phyloP scores from a whole-genome alignment of 2,888 invertebrate genomes.

The Cartodere bifasciata region DNA sequence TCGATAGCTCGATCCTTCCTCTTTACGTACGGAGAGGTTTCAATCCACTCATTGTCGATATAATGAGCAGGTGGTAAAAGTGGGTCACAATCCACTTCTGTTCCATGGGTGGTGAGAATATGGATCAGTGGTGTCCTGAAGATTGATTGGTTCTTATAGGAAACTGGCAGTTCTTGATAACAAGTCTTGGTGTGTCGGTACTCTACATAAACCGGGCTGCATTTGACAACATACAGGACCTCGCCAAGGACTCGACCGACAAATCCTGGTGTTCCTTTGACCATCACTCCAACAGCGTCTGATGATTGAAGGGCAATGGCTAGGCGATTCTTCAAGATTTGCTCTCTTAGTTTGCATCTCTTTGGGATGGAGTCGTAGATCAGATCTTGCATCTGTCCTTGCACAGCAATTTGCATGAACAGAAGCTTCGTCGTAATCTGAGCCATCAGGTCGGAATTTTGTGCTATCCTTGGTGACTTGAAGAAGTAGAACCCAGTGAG shows the following conservation, averaged over 20 bases:
- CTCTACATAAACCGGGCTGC: constrained; percentile 1
- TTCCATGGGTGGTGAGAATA: neutral
- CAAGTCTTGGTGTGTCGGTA: too few relatives aligned
- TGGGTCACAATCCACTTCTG: too few relatives aligned
- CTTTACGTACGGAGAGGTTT: too few relatives aligned
- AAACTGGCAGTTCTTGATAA: constrained; percentile 1
- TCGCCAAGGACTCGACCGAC: neutral
- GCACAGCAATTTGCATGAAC: constrained; percentile 5
- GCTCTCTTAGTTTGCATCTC: constrained; percentile 6
- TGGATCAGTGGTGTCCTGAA: constrained; percentile 1
- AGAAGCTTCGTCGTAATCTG: constrained; percentile 4
- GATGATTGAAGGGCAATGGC: constrained; percentile 3
- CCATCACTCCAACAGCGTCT: constrained; percentile 3
- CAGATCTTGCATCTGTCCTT: constrained; percentile 6
- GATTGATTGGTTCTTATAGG: constrained; percentile 1
- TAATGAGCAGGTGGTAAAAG: neutral
- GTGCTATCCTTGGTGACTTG: constrained; percentile 3
- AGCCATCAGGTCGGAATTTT: constrained; percentile 7
- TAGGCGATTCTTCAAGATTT: constrained; percentile 6
- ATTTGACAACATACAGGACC: constrained; percentile 1
- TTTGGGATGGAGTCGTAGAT: constrained; percentile 8
- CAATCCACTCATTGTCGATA: constrained; percentile 1
- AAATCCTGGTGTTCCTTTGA: too few relatives aligned
- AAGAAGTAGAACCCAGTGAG: constrained; percentile 3
- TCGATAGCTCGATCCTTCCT: too few relatives aligned